These are phyloP conservation scores for Matsumyia berberina DNA, from an alignment of 2,888 invertebrate species.

Conservation along the genomic window DNA sequence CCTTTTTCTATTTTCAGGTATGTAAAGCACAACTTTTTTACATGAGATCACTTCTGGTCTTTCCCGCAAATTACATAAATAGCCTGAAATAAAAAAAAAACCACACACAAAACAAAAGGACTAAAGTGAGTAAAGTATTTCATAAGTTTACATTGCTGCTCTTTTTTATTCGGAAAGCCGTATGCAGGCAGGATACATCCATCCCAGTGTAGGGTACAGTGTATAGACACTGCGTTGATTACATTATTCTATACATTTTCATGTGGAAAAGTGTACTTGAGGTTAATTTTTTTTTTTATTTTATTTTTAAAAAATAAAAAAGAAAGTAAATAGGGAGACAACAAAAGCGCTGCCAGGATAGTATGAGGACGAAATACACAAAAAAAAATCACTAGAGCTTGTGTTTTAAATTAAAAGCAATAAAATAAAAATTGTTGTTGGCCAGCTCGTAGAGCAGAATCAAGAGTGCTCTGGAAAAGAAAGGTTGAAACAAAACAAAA, in stretches of 20 bases:
- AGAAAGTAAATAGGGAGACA: slow-evolving; percentile 49
- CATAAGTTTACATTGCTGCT: slow-evolving; percentile 70
- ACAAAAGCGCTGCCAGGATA: slow-evolving; percentile 14
- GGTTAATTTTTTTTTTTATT: slow-evolving; percentile 31
- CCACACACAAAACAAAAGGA: slow-evolving; percentile 50
- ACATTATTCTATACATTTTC: slow-evolving; percentile 74
- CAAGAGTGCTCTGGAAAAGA: slow-evolving; percentile 52
- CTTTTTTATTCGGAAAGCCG: slow-evolving; percentile 45
- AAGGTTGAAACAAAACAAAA: slow-evolving; percentile 41
- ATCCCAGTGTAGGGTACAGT: slow-evolving; percentile 7
- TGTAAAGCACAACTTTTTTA: slow-evolving; percentile 67
- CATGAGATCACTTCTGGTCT: slow-evolving; percentile 67
- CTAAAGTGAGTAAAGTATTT: slow-evolving; percentile 75
- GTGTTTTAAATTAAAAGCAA: slow-evolving; percentile 75
- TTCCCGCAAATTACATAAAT: slow-evolving; percentile 69
- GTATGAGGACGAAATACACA: slow-evolving; percentile 8
- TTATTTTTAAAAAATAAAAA: not conserved
- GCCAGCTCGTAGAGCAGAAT: slow-evolving; percentile 68
- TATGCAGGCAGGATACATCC: slow-evolving; percentile 51
- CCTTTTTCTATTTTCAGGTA: slow-evolving; percentile 70
- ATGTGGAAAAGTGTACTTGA: slow-evolving; percentile 74
- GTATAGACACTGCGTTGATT: slow-evolving; percentile 65
- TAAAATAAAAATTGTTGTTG: slow-evolving; percentile 73
- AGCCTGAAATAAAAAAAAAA: slow-evolving; percentile 49
- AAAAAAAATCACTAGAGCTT: slow-evolving; percentile 62